A percentile compares a stretch with the other conserved stretches of the same genome.
Conservation (phyloP, 2,888 invertebrate species). For the Parthenolecanium corni region DNA sequence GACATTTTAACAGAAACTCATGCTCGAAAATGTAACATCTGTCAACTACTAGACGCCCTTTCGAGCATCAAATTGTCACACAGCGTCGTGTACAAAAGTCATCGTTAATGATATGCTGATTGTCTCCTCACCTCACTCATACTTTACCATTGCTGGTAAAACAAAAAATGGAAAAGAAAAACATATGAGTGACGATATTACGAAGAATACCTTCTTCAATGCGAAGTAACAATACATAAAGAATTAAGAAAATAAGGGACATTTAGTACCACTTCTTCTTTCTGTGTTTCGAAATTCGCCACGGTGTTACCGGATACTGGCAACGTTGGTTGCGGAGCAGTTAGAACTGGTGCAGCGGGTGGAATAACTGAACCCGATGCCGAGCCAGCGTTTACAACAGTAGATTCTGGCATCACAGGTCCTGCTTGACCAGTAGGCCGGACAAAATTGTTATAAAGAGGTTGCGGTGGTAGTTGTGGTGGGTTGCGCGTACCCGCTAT, state of each 20-base stretch:
- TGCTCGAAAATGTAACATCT: not conserved
- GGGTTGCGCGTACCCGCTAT: not conserved
- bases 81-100: conserved; percentile 23
- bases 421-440: not conserved
- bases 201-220: too few relatives aligned
- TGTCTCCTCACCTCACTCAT: conserved; percentile 24
- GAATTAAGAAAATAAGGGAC: too few relatives aligned
- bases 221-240: too few relatives aligned
- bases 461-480: not conserved
- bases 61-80: conserved; percentile 19
- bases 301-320: too few relatives aligned
- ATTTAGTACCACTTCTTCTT: too few relatives aligned
- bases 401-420: not conserved
- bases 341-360: too few relatives aligned
- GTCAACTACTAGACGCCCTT: not conserved
- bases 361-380: too few relatives aligned
- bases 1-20: conserved; percentile 17
- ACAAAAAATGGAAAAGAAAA: conserved; percentile 1
- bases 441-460: conserved; percentile 5
- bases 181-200: not conserved
- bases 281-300: too few relatives aligned
- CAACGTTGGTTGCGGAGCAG: too few relatives aligned
- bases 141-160: conserved; percentile 7
- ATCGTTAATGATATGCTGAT: conserved; percentile 20
- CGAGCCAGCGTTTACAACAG: not conserved